These are phyloP conservation scores for Chironomus tentans DNA, from an alignment of 2,888 invertebrate genomes.

Conservation along the genomic window DNA sequence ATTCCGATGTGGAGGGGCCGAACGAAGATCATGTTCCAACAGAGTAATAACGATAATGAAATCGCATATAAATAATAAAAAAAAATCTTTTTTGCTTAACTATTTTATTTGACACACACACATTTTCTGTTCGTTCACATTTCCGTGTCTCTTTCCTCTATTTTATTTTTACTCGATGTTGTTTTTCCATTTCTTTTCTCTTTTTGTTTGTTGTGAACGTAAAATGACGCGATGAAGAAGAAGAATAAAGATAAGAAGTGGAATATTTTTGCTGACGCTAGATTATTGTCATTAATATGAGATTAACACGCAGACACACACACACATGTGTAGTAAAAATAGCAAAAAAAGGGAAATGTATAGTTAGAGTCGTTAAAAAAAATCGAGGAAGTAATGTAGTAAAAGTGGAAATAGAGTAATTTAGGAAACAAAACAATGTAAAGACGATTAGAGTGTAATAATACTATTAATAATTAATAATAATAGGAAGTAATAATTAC, in stretches of 20 bases:
- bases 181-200: background rate
- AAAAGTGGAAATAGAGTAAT: too few species aligned
- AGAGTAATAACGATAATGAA: slow-evolving; percentile 35
- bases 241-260: background rate
- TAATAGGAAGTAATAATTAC: too few species aligned
- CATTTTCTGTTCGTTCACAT: background rate
- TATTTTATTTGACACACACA: too few species aligned
- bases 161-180: background rate
- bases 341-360: too few species aligned
- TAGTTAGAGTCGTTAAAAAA: too few species aligned
- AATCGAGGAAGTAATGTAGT: too few species aligned
- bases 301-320: slow-evolving; percentile 2
- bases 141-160: background rate
- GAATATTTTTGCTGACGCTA: background rate
- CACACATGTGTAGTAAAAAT: background rate
- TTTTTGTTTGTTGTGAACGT: background rate
- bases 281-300: slow-evolving; percentile 1
- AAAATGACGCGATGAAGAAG: background rate
- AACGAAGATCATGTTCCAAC: slow-evolving; percentile 41
- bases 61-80: background rate
- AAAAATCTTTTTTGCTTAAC: too few species aligned
- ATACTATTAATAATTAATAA: too few species aligned
- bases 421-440: too few species aligned
- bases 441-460: too few species aligned
- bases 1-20: slow-evolving; percentile 62